Percentiles rank a stretch among this genome's conserved stretches.
Evolutionary conservation across 2,888 invertebrate genomes (phyloP).

Genomic region (Neoitamus cyanurus): DNA sequence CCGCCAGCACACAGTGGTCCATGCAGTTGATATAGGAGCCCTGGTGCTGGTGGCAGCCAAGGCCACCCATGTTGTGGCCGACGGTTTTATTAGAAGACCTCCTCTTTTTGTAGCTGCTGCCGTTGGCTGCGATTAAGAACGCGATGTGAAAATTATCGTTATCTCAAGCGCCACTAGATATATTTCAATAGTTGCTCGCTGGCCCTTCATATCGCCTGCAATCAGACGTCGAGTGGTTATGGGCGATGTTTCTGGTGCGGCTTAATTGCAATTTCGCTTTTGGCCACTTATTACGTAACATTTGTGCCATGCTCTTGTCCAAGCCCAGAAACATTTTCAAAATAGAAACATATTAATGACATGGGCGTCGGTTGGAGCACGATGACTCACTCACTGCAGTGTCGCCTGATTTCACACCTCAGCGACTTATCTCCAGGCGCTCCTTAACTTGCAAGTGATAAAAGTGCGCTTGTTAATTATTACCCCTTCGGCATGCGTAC

Average conservation of each 20-base stretch:
- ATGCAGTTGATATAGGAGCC: not conserved
- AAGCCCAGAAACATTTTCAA: not conserved
- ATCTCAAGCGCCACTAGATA: constrained; percentile 37
- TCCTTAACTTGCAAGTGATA: not conserved
- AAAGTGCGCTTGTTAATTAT: not conserved
- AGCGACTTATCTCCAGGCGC: not conserved
- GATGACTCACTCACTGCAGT: not conserved
- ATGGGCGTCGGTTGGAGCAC: not conserved
- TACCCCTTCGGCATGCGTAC: not conserved
- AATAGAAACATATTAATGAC: not conserved
- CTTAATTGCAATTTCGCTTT: not conserved
- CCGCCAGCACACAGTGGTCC: not conserved
- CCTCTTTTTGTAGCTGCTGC: not conserved
- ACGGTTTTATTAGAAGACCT: constrained; percentile 6
- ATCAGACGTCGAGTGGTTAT: constrained; percentile 2
- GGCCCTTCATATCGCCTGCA: not conserved
- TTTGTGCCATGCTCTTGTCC: not conserved
- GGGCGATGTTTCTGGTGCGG: not conserved
- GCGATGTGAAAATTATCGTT: constrained; percentile 11
- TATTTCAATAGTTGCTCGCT: constrained; percentile 10
- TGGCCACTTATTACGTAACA: not conserved
- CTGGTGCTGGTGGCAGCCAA: not conserved
- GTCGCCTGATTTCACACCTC: not conserved
- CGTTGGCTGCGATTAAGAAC: not conserved
- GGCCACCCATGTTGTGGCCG: constrained; percentile 2